Base-by-base conservation (phyloP, 2,113 vertebrate genomes). In the Mugil cephalus region DNA sequence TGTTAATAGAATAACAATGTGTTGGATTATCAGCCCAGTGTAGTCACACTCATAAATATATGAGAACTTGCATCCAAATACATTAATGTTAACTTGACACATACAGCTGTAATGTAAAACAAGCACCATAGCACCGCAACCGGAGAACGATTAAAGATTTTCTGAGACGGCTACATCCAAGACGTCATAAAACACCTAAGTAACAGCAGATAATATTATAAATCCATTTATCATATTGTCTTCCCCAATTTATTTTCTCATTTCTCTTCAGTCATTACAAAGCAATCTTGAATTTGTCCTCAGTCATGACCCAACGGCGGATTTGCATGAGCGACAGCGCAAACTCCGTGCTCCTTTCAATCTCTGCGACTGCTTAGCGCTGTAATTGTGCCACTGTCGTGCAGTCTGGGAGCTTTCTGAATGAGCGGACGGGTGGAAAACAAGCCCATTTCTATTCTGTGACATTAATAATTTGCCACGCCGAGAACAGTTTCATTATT, bases 401-500 rank as follows among this genome's bases (percentile, higher is more conserved):
- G 64, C 21, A 39, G 38, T 47, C 40, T 4, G 1, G 21, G 34
- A 39, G 64, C 52, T 72, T 70, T 67, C 50, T 64, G 42, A 83
- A 76, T 45, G 45, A 63, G 53, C 60, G 55, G 73, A 47, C 64
- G 61, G 60, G 68, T 75, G 45, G 46, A 67, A 81, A 83, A 83
- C 56, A 69, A 64, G 40, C 18, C 73, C 58, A 67, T 83, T 82
- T 83, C 54, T 61, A 66, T 68, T 42, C 58, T 15, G 61, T 15
- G 2, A 36, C 71, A 87, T 82, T 74, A 77, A 77, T 77, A 62
- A 81, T 89, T 79, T 87, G 55, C 40, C 30, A 52, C 21, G 8
- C 42, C 8, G 18, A 69, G 48, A 46, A 55, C 59, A 70, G 64
- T 53, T 73, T 76, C 51, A 83, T 83, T 52, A 74, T 75, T 52